Base-by-base conservation (phyloP, 1,140 invertebrate species). In the Macrocentrus cingulum region DNA sequence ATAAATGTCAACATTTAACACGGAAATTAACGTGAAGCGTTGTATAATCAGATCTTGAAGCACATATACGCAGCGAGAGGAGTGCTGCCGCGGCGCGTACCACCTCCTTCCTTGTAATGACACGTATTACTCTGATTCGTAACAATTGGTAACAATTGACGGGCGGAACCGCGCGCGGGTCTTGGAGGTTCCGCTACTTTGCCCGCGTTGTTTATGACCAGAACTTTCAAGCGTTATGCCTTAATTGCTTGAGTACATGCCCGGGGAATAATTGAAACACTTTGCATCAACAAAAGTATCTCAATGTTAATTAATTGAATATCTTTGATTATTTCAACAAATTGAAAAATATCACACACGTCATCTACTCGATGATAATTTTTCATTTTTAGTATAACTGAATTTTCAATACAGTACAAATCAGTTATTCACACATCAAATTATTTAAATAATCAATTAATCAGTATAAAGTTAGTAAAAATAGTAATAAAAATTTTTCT, bases 111-210 rank as follows among this genome's bases (percentile, higher is more conserved):
- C 65, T 50, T 55, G 62, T 77, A 78, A 78, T 77, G 70, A 78
- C 76, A 77, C 72, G 70, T 72, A 77, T 78, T 76, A 76, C 74
- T 72, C 67, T 76, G 74, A 77, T 77, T 77, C 73, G 74, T 61
- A 77, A 77, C 73, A 75, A 77, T 77, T 75, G 72, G 74, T 76
- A 77, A 76, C 74, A 78, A 78, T 78, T 76, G 74, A 76, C 75
- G 75, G 75, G 75, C 74, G 75, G 73, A 69, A 71, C 74, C 70
- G 60, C 56, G 52, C 55, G 45, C 50, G 55, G 25, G 46, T 44
- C 39, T 29, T 60, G 71, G 58, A 73, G 73, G 75, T 76, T 78
- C 72, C 72, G 74, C 75, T 76, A 74, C 72, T 73, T 75, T 76
- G 66, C 69, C 66, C 72, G 71, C 61, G 72, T 72, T 77, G 75